These are phyloP conservation scores for Eulemur macaco DNA, from an alignment of 2,113 vertebrate genomes.

Conservation along the genomic window DNA sequence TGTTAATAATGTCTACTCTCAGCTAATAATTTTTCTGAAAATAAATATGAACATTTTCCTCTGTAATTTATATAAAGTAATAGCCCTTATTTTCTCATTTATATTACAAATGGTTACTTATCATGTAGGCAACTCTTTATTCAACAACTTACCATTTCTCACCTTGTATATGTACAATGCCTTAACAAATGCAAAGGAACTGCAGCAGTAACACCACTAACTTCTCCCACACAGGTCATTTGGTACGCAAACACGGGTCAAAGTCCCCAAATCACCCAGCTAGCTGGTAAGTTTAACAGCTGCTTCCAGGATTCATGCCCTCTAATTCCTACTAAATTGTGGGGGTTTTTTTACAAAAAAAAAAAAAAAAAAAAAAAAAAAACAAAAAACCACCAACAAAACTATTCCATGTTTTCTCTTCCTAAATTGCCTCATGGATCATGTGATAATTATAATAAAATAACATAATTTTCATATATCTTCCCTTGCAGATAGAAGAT, in stretches of 20 bases:
- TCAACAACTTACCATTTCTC: background rate
- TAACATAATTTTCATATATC: conserved; percentile 23
- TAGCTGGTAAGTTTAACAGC: background rate
- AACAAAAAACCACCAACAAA: background rate
- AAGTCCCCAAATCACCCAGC: background rate
- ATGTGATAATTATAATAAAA: conserved; percentile 13
- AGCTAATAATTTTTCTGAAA: background rate
- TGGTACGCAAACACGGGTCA: background rate
- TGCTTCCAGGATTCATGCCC: background rate
- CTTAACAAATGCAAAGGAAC: background rate
- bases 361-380: too few relatives aligned
- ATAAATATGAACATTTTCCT: background rate
- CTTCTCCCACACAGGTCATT: background rate
- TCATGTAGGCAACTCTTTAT: background rate
- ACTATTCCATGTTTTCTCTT: background rate
- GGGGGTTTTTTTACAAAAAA: too few relatives aligned
- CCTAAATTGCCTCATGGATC: background rate
- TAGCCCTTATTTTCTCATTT: background rate
- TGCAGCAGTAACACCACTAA: background rate
- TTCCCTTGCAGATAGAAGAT: conserved; percentile 31
- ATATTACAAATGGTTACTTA: background rate
- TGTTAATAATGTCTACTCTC: background rate
- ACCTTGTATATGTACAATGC: background rate
- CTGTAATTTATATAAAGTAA: background rate
- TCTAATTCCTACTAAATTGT: background rate